Conservation (phyloP, 2,797 vertebrate species). For the Girardinus metallicus region DNA sequence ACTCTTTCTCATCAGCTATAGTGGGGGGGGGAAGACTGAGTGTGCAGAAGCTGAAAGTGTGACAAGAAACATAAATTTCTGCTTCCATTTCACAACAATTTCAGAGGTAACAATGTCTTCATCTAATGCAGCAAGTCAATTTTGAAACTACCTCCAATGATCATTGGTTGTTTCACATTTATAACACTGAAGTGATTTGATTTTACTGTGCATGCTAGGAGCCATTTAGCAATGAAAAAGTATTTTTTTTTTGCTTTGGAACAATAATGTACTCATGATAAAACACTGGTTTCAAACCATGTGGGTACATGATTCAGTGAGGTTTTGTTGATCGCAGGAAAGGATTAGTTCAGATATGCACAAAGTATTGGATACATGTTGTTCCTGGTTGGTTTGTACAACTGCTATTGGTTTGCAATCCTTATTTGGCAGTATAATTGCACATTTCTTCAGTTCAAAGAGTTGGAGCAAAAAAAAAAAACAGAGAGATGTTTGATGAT, state of each 20-base stretch:
- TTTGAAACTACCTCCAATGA: too few relatives aligned
- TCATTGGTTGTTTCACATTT: neutral
- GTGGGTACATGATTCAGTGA: neutral
- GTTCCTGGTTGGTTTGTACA: neutral
- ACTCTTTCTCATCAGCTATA: slow-evolving; percentile 43
- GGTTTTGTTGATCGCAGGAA: neutral
- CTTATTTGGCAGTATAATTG: neutral
- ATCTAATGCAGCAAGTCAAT: neutral
- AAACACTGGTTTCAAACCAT: neutral
- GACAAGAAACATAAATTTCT: slow-evolving; percentile 26
- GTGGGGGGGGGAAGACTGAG: slow-evolving; percentile 13
- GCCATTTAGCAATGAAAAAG: neutral
- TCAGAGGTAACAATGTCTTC: neutral
- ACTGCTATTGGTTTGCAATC: neutral
- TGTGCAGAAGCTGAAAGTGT: slow-evolving; percentile 45
- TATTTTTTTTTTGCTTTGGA: neutral
- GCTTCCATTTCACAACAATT: slow-evolving; percentile 11
- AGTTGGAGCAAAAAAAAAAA: neutral
- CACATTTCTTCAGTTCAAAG: neutral
- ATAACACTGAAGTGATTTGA: neutral
- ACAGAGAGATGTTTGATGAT: neutral
- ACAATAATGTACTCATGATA: neutral
- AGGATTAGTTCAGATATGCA: neutral
- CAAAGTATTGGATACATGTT: neutral
- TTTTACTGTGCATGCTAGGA: neutral